Evolutionary conservation across 2,797 vertebrate species (phyloP).

Genomic region (Sebastolobus altivelis): DNA sequence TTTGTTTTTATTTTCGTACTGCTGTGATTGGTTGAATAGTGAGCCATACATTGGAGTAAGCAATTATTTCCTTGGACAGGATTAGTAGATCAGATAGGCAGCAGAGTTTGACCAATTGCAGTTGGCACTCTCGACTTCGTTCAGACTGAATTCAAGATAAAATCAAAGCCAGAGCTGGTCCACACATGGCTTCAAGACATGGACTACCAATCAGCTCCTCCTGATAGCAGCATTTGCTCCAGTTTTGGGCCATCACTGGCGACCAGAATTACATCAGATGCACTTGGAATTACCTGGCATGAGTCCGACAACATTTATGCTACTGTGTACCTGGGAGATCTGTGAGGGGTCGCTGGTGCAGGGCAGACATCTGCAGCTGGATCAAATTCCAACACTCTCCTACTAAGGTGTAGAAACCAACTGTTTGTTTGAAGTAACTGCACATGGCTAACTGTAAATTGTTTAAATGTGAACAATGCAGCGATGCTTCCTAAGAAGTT

Average conservation of each 20-base stretch:
- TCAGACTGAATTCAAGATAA: slow-evolving; percentile 9
- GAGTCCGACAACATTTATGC: slow-evolving; percentile 14
- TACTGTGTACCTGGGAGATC: slow-evolving; percentile 7
- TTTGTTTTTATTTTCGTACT: not conserved
- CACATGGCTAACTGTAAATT: slow-evolving; percentile 39
- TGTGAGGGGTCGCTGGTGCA: not conserved
- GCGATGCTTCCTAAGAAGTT: slow-evolving; percentile 47
- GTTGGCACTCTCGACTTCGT: slow-evolving; percentile 10
- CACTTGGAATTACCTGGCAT: slow-evolving; percentile 12
- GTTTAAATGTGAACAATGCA: slow-evolving; percentile 32
- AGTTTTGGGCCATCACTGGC: slow-evolving; percentile 11
- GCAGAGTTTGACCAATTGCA: slow-evolving; percentile 10
- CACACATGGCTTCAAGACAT: slow-evolving; percentile 17
- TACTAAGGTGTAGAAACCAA: slow-evolving; percentile 30
- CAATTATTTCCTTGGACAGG: slow-evolving; percentile 5
- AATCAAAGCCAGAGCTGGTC: slow-evolving; percentile 9
- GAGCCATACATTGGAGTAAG: not conserved
- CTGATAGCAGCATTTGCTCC: slow-evolving; percentile 21
- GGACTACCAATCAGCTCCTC: not conserved
- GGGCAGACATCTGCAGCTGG: slow-evolving; percentile 5
- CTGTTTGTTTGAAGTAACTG: slow-evolving; percentile 22
- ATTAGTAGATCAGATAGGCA: slow-evolving; percentile 6
- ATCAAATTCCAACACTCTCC: slow-evolving; percentile 4
- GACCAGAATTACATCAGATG: slow-evolving; percentile 31
- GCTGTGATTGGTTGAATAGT: slow-evolving; percentile 3